phyloP scores from a whole-genome alignment of 2,797 vertebrate genomes.

The Ctenochaetus hawaiiensis region DNA sequence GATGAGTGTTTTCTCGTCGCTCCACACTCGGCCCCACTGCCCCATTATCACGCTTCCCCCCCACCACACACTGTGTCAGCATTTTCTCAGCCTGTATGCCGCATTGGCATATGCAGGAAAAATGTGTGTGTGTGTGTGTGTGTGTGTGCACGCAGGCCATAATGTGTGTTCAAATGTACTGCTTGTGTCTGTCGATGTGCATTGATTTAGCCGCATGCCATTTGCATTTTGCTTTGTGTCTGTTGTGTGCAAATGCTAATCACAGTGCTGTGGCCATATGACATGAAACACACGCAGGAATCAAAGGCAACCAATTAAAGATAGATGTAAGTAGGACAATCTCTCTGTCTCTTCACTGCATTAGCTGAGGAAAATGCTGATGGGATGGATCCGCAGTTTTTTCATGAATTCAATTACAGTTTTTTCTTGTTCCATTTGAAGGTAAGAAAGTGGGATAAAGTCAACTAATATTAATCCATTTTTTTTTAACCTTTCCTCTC shows the following conservation, averaged over 20 bases:
- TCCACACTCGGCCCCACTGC: conserved; percentile 34
- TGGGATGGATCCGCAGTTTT: conserved; percentile 10
- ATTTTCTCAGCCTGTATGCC: conserved; percentile 49
- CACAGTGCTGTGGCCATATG: conserved; percentile 3
- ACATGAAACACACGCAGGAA: conserved; percentile 33
- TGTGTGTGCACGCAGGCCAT: background rate
- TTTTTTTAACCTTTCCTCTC: background rate
- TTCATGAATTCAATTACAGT: background rate
- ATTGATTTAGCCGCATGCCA: conserved; percentile 48
- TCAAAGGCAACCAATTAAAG: conserved; percentile 48
- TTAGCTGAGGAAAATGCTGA: conserved; percentile 41
- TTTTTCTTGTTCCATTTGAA: conserved; percentile 21
- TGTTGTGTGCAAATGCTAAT: conserved; percentile 19
- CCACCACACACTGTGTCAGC: conserved; percentile 64
- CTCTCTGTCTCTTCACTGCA: conserved; percentile 15
- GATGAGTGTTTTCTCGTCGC: conserved; percentile 63
- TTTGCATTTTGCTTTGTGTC: conserved; percentile 55
- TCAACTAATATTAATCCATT: background rate
- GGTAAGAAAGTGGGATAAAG: conserved; percentile 10
- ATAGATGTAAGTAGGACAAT: conserved; percentile 54
- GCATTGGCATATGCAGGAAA: conserved; percentile 53
- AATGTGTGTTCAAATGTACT: conserved; percentile 32
- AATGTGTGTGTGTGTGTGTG: conserved; percentile 11
- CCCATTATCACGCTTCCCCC: conserved; percentile 29
- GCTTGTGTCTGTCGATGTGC: conserved; percentile 38